phyloP scores from a whole-genome alignment of 2,888 invertebrate genomes.

The Cephus sareptanus region DNA sequence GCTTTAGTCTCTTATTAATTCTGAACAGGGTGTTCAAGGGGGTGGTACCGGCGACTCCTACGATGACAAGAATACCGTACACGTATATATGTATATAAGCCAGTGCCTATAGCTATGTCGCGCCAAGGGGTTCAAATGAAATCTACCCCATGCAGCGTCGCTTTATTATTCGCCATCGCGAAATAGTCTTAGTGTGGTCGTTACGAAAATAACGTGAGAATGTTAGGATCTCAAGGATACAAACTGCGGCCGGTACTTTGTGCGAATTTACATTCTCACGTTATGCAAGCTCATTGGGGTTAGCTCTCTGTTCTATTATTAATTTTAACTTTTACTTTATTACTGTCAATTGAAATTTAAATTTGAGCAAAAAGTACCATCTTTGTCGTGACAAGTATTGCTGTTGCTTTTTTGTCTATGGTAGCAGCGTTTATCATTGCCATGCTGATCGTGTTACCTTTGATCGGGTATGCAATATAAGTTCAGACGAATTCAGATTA shows the following conservation, averaged over 20 bases:
- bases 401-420: no score
- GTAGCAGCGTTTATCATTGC: no score
- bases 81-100: not conserved
- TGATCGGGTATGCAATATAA: no score
- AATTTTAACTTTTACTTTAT: no score
- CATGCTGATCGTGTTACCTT: no score
- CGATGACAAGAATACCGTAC: not conserved
- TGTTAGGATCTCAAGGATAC: not conserved
- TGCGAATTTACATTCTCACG: not conserved
- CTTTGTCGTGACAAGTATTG: no score
- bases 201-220: not conserved
- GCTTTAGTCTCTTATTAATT: conserved; percentile 1
- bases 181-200: not conserved
- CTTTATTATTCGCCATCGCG: not conserved
- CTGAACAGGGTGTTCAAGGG: not conserved
- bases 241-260: not conserved
- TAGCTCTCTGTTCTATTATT: no score
- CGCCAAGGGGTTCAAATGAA: not conserved
- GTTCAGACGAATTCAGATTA: no score
- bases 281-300: not conserved
- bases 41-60: not conserved
- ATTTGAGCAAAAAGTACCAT: no score
- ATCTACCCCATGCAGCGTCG: not conserved
- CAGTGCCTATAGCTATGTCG: not conserved
- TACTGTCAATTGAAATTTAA: no score